Percentiles rank a stretch among this genome's conserved stretches.
These are phyloP conservation scores for Stenoptilia bipunctidactyla DNA, from an alignment of 2,888 invertebrate species.

Conservation along the genomic window DNA sequence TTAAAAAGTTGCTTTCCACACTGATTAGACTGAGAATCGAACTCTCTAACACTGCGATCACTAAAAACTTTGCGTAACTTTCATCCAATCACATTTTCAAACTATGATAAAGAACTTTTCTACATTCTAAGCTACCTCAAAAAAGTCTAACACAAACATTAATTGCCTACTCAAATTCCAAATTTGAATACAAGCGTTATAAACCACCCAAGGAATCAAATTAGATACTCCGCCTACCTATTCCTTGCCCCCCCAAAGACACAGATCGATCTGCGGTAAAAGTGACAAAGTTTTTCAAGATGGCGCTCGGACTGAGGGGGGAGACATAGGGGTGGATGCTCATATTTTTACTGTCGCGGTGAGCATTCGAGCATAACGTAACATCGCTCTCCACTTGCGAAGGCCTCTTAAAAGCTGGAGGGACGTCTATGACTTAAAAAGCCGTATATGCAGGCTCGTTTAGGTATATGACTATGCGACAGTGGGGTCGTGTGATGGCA, in stretches of 20 bases:
- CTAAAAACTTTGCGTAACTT: no score
- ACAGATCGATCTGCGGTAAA: constrained; percentile 66
- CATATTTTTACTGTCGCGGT: constrained; percentile 71
- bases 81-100: no score
- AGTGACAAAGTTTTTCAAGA: constrained; percentile 69
- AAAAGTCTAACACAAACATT: no score
- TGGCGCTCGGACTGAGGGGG: constrained; percentile 44
- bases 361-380: constrained; percentile 68
- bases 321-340: constrained; percentile 36
- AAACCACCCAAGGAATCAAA: no score
- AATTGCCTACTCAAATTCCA: no score
- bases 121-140: no score
- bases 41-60: no score
- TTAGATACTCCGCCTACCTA: background rate
- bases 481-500: no score
- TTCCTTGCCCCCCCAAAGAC: constrained; percentile 24
- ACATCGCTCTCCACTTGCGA: constrained; percentile 65
- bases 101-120: no score
- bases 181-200: no score
- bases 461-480: constrained; percentile 8
- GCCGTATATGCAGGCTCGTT: constrained; percentile 40
- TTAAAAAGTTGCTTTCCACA: no score
- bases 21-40: no score
- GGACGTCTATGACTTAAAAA: constrained; percentile 46
- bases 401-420: constrained; percentile 64